Base-by-base conservation (phyloP, 2,113 vertebrate genomes). In the Holacanthus passer region DNA sequence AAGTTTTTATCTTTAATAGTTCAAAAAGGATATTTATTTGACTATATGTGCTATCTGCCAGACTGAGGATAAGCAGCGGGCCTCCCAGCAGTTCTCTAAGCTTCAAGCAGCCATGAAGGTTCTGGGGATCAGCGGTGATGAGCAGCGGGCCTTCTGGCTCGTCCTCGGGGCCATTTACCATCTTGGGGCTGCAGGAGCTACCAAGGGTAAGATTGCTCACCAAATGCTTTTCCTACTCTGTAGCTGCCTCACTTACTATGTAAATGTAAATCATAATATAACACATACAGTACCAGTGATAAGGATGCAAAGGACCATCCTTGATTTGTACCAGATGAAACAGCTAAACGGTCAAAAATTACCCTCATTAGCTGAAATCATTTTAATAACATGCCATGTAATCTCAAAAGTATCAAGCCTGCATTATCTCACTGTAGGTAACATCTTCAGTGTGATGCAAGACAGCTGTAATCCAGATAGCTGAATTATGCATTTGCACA, bases 81-180 rank as follows among this genome's bases (percentile, higher is more conserved):
- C 97, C 0, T 91, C 95, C 0, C 97, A 99, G 94, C 97, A 98
- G 93, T 99, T 99, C 88, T 95, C 95, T 90, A 99, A 99, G 90
- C 96, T 99, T 9, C 98, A 98, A 91, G 95, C 97, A 1, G 98
- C 98, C 85, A 97, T 99, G 97, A 99, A 97, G 87, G 96, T 98
- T 79, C 94, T 99, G 91, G 97, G 96, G 60, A 95, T 99, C 89
- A 96, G 96, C 0, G 4, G 83, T 0, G 98, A 99, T 5, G 98
- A 99, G 79, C 98, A 99, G 89, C 97, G 95, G 82, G 96, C 95
- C 84, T 89, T 96, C 56, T 96, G 95, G 95, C 93, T 95, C 2
- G 68, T 99, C 79, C 94, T 99, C 79, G 97, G 96, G 19, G 96
- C 98, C 74, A 96, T 99, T 87, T 99, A 97, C 90, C 98, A 99